Base-by-base conservation (phyloP, 2,797 vertebrate species). In the Picus viridis region DNA sequence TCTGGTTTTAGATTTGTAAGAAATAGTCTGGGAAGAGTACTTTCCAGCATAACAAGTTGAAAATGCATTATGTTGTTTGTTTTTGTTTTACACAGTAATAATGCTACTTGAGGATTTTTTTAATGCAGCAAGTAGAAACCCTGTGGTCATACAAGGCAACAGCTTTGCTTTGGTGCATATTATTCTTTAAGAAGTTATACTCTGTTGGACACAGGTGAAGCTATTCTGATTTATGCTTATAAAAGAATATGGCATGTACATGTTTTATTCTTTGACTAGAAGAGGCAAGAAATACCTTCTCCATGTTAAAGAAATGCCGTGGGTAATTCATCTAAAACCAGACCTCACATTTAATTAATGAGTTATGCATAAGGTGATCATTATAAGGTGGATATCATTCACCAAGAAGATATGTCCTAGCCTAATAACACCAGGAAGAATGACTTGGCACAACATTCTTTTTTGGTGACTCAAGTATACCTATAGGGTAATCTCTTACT, bases 311-410 rank as follows among this genome's bases (percentile, higher is more conserved):
- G 79, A 94, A 95, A 71, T 94, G 79, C 51, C 61, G 88, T 18
- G 32, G 51, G 56, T 96, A 96, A 75, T 95, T 94, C 88, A 94
- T 30, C 75, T 92, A 85, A 62, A 51, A 93, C 59, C 58, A 84
- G 77, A 89, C 32, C 43, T 91, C 62, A 82, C 90, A 59, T 96
- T 95, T 95, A 96, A 96, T 90, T 96, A 93, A 94, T 85, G 67
- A 81, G 18, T 39, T 92, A 72, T 93, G 39, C n/a, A 47, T 94
- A 92, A 93, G 86, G 59, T 94, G 83, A 84, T 96, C 72, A 59
- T 96, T 95, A 83, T 41, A 86, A 86, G 75, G 79, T 76, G 12
- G 71, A 58, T 80, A 71, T 68, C 73, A 80, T 86, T 74, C 68
- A 89, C 84, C 85, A 92, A 74, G 90, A 92, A 95, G 70, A 41